Evolutionary conservation across 2,113 vertebrate genomes (phyloP).

Genomic region (Cathartes aura): DNA sequence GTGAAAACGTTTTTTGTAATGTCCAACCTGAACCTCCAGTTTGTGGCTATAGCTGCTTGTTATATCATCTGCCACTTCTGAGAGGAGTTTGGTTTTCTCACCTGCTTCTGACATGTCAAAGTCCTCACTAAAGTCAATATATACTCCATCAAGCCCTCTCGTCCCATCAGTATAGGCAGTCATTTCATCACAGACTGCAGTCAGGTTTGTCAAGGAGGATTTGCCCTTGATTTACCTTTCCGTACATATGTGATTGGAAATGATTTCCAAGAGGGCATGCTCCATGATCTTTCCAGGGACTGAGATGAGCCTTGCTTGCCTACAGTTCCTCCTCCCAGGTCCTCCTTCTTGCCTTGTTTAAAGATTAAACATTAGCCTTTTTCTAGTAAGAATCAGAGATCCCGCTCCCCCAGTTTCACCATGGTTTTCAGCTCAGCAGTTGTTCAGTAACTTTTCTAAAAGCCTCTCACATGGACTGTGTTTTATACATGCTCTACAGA

Average conservation of each 20-base stretch:
- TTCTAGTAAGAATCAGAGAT: neutral
- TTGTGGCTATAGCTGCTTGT: neutral
- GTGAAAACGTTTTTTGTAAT: neutral
- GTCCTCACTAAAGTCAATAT: neutral
- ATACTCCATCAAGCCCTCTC: neutral
- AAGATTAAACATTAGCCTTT: neutral
- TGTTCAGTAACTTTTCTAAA: neutral
- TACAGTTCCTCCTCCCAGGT: neutral
- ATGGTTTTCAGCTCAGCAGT: neutral
- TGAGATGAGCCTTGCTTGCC: neutral
- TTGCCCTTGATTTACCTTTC: neutral
- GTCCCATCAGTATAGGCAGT: neutral
- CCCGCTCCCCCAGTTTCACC: neutral
- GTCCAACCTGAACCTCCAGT: neutral
- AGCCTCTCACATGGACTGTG: neutral
- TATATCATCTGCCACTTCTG: neutral
- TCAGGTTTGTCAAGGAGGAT: neutral
- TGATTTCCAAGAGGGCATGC: neutral
- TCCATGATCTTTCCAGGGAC: neutral
- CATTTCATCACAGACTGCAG: neutral
- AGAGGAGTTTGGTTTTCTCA: neutral
- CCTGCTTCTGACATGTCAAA: neutral
- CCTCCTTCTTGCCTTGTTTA: neutral
- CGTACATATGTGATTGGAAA: fast-evolving
- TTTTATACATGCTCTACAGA: neutral